A percentile compares a stretch with the other conserved stretches of the same genome.
Evolutionary conservation across 2,113 vertebrate genomes (phyloP).

Genomic region (Thymallus thymallus): DNA sequence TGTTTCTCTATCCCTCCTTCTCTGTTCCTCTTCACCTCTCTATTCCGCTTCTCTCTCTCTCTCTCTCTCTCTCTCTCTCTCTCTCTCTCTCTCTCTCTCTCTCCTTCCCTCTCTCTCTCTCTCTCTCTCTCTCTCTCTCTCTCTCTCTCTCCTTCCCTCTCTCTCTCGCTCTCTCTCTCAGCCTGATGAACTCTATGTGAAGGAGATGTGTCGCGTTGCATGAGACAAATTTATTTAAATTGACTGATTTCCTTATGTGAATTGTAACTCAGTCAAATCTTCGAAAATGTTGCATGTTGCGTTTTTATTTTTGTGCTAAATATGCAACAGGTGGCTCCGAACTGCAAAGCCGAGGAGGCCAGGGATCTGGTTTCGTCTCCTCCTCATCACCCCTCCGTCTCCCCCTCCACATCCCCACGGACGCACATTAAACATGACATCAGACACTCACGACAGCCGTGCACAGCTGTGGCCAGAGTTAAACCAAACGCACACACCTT

Average conservation of each 20-base stretch:
- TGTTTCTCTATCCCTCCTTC: slow-evolving; percentile 35
- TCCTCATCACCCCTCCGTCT: background rate
- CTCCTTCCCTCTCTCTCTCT: no score
- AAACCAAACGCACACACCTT: slow-evolving; percentile 3
- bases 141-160: background rate
- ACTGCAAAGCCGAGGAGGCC: background rate
- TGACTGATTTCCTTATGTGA: no score
- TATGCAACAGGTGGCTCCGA: slow-evolving; percentile 31
- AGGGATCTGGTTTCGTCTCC: slow-evolving; percentile 5
- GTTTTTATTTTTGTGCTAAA: background rate
- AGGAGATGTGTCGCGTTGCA: no score
- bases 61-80: background rate
- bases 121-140: background rate
- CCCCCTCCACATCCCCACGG: slow-evolving; percentile 54
- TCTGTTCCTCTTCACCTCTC: slow-evolving; percentile 17
- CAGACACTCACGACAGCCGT: slow-evolving; percentile 48
- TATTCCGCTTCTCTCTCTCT: background rate
- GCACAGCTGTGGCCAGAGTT: slow-evolving; percentile 65
- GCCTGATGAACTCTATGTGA: no score
- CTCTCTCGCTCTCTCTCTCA: no score
- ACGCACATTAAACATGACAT: slow-evolving; percentile 72
- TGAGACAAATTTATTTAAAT: no score
- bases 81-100: background rate
- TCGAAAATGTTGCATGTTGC: no score
- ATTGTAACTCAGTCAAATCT: no score